These are phyloP conservation scores for Oasisia sp. DNA, from an alignment of 2,888 invertebrate species.

Conservation along the genomic window DNA sequence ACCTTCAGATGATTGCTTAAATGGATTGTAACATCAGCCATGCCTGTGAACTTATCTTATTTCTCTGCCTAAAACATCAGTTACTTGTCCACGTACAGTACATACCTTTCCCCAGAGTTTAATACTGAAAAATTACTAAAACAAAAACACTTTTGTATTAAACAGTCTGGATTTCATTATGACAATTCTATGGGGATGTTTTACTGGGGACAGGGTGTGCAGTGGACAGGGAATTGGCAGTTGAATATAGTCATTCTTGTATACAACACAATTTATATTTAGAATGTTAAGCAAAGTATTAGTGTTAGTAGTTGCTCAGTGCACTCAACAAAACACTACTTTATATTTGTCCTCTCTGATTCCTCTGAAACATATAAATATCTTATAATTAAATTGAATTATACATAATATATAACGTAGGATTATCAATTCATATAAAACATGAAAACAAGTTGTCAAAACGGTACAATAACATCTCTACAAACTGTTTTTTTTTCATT, in stretches of 20 bases:
- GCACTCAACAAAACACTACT: background rate
- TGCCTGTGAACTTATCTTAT: background rate
- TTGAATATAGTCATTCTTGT: background rate
- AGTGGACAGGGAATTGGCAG: background rate
- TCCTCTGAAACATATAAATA: no score
- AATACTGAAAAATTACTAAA: background rate
- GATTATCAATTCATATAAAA: no score
- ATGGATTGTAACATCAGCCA: background rate
- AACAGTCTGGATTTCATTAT: background rate
- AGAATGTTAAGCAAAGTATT: background rate
- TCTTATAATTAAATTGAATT: no score
- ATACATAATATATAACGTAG: no score
- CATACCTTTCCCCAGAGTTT: background rate
- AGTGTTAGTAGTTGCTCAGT: background rate
- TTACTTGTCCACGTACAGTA: conserved; percentile 7
- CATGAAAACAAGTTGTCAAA: background rate
- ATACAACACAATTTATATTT: background rate
- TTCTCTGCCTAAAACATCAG: background rate
- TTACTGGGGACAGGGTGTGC: background rate
- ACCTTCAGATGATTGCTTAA: background rate
- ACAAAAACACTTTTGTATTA: background rate
- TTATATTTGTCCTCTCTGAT: background rate
- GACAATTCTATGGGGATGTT: background rate
- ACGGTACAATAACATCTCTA: background rate
- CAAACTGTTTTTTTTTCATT: background rate